phyloP scores from a whole-genome alignment of 2,888 invertebrate genomes.

The Bombyx huttoni region DNA sequence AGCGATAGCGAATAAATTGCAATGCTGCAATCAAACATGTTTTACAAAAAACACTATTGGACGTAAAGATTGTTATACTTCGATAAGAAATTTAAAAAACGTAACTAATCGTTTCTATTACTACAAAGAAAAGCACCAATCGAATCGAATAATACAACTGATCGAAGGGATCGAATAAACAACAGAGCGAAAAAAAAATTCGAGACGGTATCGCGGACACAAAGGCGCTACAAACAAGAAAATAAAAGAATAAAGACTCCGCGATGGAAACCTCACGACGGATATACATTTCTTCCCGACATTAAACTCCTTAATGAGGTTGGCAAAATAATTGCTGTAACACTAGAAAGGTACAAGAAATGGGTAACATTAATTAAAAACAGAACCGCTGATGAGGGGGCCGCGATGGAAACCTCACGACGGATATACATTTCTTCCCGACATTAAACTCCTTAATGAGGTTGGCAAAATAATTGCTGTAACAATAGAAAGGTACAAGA shows the following conservation, averaged over 20 bases:
- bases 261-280: constrained; percentile 31
- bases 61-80: constrained; percentile 2
- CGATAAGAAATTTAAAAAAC: neutral
- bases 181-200: constrained; percentile 35
- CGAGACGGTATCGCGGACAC: constrained; percentile 36
- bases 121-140: constrained; percentile 32
- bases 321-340: constrained; percentile 65
- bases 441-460: constrained; percentile 62
- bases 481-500: constrained; percentile 59
- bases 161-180: constrained; percentile 31
- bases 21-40: neutral
- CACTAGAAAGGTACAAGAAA: constrained; percentile 56
- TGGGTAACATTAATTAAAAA: constrained; percentile 64
- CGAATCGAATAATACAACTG: constrained; percentile 28
- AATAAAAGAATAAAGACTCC: constrained; percentile 16
- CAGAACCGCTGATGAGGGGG: constrained; percentile 40
- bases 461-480: constrained; percentile 63
- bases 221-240: constrained; percentile 27
- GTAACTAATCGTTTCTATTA: constrained; percentile 32
- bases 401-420: constrained; percentile 30
- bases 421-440: constrained; percentile 46
- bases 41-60: neutral
- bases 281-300: constrained; percentile 47
- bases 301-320: constrained; percentile 64
- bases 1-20: neutral